Conservation (phyloP, 2,888 invertebrate species). For the Callimorpha dominula region DNA sequence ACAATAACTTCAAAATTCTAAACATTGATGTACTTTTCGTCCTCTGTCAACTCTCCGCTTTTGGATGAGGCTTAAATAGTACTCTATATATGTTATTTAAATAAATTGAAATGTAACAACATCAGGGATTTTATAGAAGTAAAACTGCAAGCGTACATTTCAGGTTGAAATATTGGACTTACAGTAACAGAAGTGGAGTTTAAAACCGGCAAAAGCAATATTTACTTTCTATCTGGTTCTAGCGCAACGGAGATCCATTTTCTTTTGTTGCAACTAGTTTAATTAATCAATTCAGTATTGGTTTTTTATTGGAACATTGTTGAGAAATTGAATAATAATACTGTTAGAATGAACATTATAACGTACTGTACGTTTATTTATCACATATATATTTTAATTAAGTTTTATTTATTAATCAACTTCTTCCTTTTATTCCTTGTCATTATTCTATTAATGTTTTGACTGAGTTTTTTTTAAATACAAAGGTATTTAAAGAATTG, state of each 20-base stretch:
- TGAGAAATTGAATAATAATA: slow-evolving; percentile 37
- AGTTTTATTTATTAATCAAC: background rate
- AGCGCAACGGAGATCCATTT: slow-evolving; percentile 1
- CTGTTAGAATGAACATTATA: background rate
- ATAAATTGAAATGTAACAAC: background rate
- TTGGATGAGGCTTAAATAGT: background rate
- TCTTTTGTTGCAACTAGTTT: slow-evolving; percentile 1
- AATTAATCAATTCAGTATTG: slow-evolving; percentile 29
- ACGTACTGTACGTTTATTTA: background rate
- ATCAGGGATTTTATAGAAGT: background rate
- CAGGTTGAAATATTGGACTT: background rate
- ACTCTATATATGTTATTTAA: background rate
- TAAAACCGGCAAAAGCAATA: slow-evolving; percentile 19
- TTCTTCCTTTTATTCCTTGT: background rate
- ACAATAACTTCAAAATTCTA: too few species aligned
- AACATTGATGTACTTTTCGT: background rate
- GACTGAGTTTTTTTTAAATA: background rate
- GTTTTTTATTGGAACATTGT: background rate
- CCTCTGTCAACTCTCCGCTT: background rate
- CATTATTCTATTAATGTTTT: background rate
- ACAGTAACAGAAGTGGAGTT: background rate
- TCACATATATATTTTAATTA: background rate
- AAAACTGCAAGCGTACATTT: background rate
- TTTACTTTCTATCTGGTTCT: slow-evolving; percentile 39
- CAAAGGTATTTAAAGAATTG: background rate